These are phyloP conservation scores for Podocnemis expansa DNA, from an alignment of 2,113 vertebrate genomes.

Conservation along the genomic window DNA sequence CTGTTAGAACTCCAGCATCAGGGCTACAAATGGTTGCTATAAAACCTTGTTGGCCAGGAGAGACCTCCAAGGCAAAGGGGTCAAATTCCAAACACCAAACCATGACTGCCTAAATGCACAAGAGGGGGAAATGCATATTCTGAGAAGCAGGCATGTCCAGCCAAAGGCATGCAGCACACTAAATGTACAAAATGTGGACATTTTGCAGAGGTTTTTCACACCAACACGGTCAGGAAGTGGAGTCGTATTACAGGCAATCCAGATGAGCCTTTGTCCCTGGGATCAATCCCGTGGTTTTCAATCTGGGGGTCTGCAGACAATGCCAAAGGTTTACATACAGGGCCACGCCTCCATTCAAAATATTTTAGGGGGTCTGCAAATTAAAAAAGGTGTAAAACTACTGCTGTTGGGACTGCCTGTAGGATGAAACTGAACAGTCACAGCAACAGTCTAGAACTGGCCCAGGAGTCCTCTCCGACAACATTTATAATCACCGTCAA, in stretches of 20 bases:
- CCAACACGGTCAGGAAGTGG: rapidly evolving
- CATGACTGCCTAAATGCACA: background rate
- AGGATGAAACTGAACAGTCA: background rate
- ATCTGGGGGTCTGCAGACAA: too few species aligned
- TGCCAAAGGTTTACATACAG: too few species aligned
- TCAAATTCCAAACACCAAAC: background rate
- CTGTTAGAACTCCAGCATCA: background rate
- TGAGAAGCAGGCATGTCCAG: background rate
- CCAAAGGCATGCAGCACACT: background rate
- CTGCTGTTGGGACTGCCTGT: background rate
- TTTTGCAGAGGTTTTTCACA: background rate
- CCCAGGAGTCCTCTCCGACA: background rate
- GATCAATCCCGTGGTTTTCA: too few species aligned
- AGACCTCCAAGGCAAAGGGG: background rate
- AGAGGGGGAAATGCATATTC: background rate
- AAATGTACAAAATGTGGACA: background rate
- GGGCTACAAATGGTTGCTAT: background rate
- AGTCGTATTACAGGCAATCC: background rate
- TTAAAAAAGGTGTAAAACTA: too few species aligned
- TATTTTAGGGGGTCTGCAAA: too few species aligned
- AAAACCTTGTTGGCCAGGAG: background rate
- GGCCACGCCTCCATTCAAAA: too few species aligned
- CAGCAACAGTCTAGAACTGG: background rate
- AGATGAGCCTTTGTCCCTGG: background rate
- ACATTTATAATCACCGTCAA: background rate